phyloP scores from a whole-genome alignment of 2,113 vertebrate species.

The Oryctolagus cuniculus region mOryCun1.1 NC_091438.1:6544501-6545000 shows the following conservation, averaged over 20 bases:
- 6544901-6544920: background rate
- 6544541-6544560: constrained; percentile 22
- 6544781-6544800: background rate
- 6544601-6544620: constrained; percentile 17
- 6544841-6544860: background rate
- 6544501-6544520: constrained; percentile 43
- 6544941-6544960: background rate
- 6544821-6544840: constrained; percentile 33
- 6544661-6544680: background rate
- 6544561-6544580: background rate
- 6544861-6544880: constrained; percentile 19
- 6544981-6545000: background rate
- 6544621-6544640: background rate
- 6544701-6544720: background rate
- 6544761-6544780: background rate
- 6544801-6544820: background rate
- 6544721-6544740: background rate
- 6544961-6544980: background rate
- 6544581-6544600: constrained; percentile 1
- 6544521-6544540: constrained; percentile 13
- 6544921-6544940: background rate
- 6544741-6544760: background rate
- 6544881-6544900: background rate
- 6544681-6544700: background rate
- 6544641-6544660: constrained; percentile 17